These are phyloP conservation scores for Corythaixoides concolor DNA, from an alignment of 2,113 vertebrate genomes.

Conservation along the genomic window DNA sequence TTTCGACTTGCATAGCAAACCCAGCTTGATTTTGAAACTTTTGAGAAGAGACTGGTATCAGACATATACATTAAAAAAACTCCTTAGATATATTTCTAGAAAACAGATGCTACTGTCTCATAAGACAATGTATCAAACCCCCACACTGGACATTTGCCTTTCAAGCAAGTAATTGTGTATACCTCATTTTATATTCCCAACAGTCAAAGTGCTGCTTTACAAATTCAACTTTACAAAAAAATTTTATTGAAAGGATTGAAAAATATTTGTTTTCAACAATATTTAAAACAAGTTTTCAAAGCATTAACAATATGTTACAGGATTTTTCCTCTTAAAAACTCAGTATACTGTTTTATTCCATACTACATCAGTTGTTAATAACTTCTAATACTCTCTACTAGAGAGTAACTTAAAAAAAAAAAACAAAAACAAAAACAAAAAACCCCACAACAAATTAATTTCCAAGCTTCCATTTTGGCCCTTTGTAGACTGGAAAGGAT, in stretches of 20 bases:
- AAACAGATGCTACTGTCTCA: background rate
- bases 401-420: background rate
- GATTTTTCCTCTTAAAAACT: slow-evolving; percentile 53
- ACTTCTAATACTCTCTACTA: background rate
- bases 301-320: slow-evolving; percentile 73
- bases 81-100: background rate
- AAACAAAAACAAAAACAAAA: too few species aligned
- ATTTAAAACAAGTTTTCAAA: slow-evolving; percentile 73
- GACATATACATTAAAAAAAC: background rate
- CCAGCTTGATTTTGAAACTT: background rate
- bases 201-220: background rate
- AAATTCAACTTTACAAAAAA: slow-evolving; percentile 62
- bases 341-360: background rate
- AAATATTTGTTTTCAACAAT: slow-evolving; percentile 75
- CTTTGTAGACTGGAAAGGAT: background rate
- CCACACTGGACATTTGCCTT: background rate
- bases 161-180: background rate
- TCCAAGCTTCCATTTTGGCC: slow-evolving; percentile 7
- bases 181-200: background rate
- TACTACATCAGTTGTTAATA: background rate
- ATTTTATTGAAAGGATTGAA: slow-evolving; percentile 86
- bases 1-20: background rate
- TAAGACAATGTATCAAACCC: background rate
- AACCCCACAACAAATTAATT: background rate
- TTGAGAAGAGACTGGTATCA: background rate